These are phyloP conservation scores for Ophiothrix spiculata DNA, from an alignment of 35 echinoderm and acorn worm genomes.

Conservation along the genomic window DNA sequence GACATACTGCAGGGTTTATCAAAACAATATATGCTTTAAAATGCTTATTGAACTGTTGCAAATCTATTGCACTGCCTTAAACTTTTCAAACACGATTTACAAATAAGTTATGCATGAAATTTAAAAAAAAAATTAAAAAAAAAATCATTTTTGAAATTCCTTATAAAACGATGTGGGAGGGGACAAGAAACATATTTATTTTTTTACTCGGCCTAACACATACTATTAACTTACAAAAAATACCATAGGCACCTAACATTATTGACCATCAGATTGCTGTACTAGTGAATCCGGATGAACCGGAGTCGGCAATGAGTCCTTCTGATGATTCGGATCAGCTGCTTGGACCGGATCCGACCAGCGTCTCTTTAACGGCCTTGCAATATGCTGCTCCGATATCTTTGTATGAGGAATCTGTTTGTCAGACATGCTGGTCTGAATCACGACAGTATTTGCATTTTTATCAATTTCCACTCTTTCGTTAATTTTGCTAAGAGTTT, in stretches of 20 bases:
- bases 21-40: too few relatives aligned
- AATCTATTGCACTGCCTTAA: too few relatives aligned
- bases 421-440: background rate
- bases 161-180: too few relatives aligned
- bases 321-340: conserved; percentile 24
- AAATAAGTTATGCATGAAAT: too few relatives aligned
- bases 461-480: conserved; percentile 7
- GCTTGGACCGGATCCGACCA: conserved; percentile 85
- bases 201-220: too few relatives aligned
- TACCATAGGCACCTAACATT: background rate
- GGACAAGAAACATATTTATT: too few relatives aligned
- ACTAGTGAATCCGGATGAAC: background rate
- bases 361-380: conserved; percentile 67
- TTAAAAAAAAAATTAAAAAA: too few relatives aligned
- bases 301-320: background rate
- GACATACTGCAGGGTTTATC: too few relatives aligned
- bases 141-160: too few relatives aligned
- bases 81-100: too few relatives aligned
- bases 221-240: too few relatives aligned
- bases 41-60: too few relatives aligned
- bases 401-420: background rate
- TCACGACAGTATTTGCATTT: conserved; percentile 32
- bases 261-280: background rate
- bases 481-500: background rate
- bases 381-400: conserved; percentile 21